Conservation (phyloP, 2,113 vertebrate genomes). For the Thryonomys swinderianus region DNA sequence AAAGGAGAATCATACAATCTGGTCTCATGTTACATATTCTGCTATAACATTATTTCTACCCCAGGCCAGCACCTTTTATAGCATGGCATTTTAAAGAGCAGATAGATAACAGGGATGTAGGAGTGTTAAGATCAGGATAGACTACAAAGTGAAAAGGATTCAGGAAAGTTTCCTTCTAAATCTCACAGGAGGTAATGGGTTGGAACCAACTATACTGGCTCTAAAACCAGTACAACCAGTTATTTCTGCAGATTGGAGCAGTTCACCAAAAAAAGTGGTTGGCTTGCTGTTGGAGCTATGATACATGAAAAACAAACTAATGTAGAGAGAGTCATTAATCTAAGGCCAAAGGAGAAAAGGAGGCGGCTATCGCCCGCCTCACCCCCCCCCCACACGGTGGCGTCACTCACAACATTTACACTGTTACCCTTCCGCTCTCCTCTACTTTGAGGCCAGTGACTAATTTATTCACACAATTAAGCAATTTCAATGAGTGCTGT, state of each 20-base stretch:
- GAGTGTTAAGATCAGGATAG: background rate
- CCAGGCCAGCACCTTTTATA: background rate
- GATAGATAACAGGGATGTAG: background rate
- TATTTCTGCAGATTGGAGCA: background rate
- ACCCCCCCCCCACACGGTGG: background rate
- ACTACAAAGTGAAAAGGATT: background rate
- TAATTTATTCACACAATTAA: conserved; percentile 40
- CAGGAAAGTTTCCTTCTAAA: background rate
- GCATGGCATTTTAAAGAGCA: background rate
- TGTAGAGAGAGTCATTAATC: background rate
- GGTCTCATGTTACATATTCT: background rate
- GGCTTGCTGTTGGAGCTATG: background rate
- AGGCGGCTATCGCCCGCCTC: background rate
- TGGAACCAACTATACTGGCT: background rate
- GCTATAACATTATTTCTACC: background rate
- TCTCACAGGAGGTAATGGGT: background rate
- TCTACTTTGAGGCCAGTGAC: background rate
- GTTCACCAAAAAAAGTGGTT: background rate
- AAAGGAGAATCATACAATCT: background rate
- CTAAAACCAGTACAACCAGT: background rate
- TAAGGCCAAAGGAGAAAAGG: background rate
- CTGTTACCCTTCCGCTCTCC: background rate
- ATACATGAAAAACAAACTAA: background rate
- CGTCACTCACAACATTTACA: background rate
- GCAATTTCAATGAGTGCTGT: background rate